Base-by-base conservation (phyloP, 2,797 vertebrate species). In the Gambusia yucatana region DNA sequence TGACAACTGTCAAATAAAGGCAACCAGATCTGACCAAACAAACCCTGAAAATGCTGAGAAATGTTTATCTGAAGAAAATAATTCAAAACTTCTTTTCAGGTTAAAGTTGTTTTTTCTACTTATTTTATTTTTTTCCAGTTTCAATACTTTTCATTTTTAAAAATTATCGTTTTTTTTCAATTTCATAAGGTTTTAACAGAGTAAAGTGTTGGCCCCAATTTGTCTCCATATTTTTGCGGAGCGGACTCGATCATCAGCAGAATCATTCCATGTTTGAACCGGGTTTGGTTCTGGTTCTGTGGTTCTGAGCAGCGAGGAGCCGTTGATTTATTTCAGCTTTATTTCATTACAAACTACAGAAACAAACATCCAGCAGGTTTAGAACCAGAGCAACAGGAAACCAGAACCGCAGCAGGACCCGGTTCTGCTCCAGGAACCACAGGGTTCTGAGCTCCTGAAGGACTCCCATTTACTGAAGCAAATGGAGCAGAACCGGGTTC, bases 301-400 rank as follows among this genome's bases (percentile, higher is more conserved):
- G 52, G 52, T 55, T 52, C 50, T 52, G 50, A 25, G 22, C 2
- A 52, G 50, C 8, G 8, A 52, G 52, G 52, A 57, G 52, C 10
- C 14, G 39, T 11, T 48, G 33, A 6, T 57, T 77, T 47, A 87
- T 11, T 33, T 48, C 0, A 81, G 71, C 72, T 92, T 92, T 93
- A 93, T 91, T 92, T 88, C 75, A 83, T 76, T 92, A 89, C 87
- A 92, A 93, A 92, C 72, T 57, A 82, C 63, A n/a, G 48, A 82
- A 85, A 79, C 82, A 59, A 77, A 79, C 61, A 63, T 36, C 36
- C 33, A 39, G 33, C 36, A 22, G 61, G 28, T 61, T 61, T 5
- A 61, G 30, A 17, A 33, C 33, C 33, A 36, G 33, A 39, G 33
- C 6, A 39, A 39, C 67, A 28, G 67, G 41, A 86, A 76, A 79